Conservation (phyloP, 2,113 vertebrate species). For the Sus scrofa region T2T-Sscrofa CM000816.6:50948501-50949000, state of each 20-base stretch:
- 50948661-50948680: neutral
- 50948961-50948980: neutral
- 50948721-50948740: neutral
- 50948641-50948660: neutral
- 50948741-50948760: neutral
- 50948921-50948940: neutral
- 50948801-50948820: neutral
- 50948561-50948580: neutral
- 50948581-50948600: neutral
- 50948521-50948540: neutral
- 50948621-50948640: neutral
- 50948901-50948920: neutral
- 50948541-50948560: neutral
- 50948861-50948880: neutral
- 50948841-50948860: neutral
- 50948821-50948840: neutral
- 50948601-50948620: neutral
- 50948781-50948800: neutral
- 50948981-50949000: neutral
- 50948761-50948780: neutral
- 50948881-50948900: neutral
- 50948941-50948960: neutral
- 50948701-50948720: constrained; percentile 7
- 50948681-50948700: neutral
- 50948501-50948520: neutral